Conservation (phyloP, 2,113 vertebrate genomes). For the Propithecus coquereli region DNA sequence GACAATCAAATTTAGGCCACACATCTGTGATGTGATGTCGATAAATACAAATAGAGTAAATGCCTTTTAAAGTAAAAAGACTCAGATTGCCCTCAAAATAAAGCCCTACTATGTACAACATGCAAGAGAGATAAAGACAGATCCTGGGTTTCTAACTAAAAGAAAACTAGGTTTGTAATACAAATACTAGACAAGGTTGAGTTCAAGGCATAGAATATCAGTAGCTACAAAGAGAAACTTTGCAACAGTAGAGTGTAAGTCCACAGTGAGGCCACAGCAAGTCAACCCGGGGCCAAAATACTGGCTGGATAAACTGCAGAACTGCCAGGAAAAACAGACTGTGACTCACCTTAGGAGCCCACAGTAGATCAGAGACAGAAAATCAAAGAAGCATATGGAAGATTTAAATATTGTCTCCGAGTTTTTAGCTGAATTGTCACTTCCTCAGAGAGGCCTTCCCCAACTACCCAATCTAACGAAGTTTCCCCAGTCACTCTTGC, state of each 20-base stretch:
- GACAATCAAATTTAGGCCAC: not conserved
- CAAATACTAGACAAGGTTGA: not conserved
- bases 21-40: not conserved
- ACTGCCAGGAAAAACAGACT: not conserved
- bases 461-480: not conserved
- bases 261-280: not conserved
- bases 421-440: not conserved
- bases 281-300: not conserved
- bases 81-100: not conserved
- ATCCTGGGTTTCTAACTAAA: not conserved
- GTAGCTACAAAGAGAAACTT: not conserved
- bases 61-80: not conserved
- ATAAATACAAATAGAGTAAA: not conserved
- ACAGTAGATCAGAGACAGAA: not conserved
- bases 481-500: not conserved
- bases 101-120: not conserved
- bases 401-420: not conserved
- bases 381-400: not conserved
- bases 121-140: not conserved
- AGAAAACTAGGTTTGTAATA: not conserved
- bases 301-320: accelerated
- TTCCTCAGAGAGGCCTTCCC: not conserved
- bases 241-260: not conserved
- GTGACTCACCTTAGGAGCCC: not conserved
- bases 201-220: not conserved